These are phyloP conservation scores for Hyalella azteca DNA, from an alignment of 2,888 invertebrate species.

Conservation along the genomic window DNA sequence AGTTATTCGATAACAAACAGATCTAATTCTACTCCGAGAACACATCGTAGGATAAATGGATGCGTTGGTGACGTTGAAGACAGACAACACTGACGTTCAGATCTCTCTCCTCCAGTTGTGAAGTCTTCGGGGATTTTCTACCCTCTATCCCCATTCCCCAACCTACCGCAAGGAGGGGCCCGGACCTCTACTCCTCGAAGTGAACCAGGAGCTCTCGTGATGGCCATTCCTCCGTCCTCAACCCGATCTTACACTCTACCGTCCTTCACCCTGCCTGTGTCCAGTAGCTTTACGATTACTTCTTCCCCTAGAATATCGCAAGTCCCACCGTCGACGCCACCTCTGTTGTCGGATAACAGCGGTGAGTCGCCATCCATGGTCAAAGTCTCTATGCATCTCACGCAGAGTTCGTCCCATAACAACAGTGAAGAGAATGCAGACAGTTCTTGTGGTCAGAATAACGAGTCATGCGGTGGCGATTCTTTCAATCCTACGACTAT, in stretches of 20 bases:
- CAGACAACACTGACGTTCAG: constrained; percentile 57
- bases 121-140: constrained; percentile 92
- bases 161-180: constrained; percentile 38
- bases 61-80: too few species aligned
- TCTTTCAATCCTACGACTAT: constrained; percentile 29
- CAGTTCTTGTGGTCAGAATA: constrained; percentile 29
- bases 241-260: constrained; percentile 48
- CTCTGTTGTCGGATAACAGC: constrained; percentile 41
- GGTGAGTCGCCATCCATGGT: constrained; percentile 39
- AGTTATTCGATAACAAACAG: too few species aligned
- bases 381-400: background rate
- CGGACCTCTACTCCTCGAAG: constrained; percentile 41
- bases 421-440: constrained; percentile 6
- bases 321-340: constrained; percentile 44
- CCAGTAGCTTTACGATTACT: constrained; percentile 56
- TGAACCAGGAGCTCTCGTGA: constrained; percentile 52
- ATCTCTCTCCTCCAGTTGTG: constrained; percentile 72
- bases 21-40: too few species aligned
- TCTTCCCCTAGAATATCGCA: constrained; percentile 52
- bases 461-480: constrained; percentile 27
- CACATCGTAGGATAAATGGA: too few species aligned
- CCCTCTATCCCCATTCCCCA: constrained; percentile 73
- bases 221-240: constrained; percentile 50
- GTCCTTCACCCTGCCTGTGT: constrained; percentile 51
- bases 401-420: background rate